phyloP scores from a whole-genome alignment of 2,113 vertebrate genomes.

The Spea bombifrons region DNA sequence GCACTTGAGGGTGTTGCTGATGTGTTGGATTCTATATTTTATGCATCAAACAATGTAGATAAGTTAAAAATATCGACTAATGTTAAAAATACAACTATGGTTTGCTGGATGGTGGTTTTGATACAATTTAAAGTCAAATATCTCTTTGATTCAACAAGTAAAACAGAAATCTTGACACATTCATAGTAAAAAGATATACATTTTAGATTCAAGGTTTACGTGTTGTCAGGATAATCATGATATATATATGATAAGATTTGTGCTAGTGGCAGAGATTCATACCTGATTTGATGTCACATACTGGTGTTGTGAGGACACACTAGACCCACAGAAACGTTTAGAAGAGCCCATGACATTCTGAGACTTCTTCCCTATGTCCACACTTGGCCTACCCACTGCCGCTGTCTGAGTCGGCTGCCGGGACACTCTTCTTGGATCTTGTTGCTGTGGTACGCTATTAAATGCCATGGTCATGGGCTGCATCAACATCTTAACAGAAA shows the following conservation, averaged over 20 bases:
- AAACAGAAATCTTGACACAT: background rate
- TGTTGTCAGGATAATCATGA: no score
- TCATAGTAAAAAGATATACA: background rate
- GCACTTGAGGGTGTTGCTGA: background rate
- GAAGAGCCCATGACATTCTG: slow-evolving; percentile 27
- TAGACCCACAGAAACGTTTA: slow-evolving; percentile 54
- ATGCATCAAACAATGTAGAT: background rate
- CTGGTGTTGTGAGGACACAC: slow-evolving; percentile 53
- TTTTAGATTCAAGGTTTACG: no score
- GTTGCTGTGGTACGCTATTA: slow-evolving; percentile 55
- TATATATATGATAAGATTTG: background rate
- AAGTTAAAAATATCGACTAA: no score
- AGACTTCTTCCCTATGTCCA: slow-evolving; percentile 58
- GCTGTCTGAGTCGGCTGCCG: slow-evolving; percentile 52
- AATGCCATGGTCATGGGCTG: slow-evolving; percentile 60
- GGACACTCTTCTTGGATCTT: slow-evolving; percentile 55
- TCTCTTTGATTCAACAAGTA: no score
- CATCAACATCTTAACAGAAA: slow-evolving; percentile 72
- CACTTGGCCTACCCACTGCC: slow-evolving; percentile 59
- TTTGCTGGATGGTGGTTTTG: no score
- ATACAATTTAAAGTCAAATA: no score
- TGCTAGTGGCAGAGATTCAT: slow-evolving; percentile 15
- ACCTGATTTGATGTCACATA: slow-evolving; percentile 70
- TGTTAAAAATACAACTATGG: no score
- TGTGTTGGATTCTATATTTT: slow-evolving; percentile 13